These are phyloP conservation scores for Podarcis siculus DNA, from an alignment of 2,797 vertebrate genomes.

Conservation along the genomic window DNA sequence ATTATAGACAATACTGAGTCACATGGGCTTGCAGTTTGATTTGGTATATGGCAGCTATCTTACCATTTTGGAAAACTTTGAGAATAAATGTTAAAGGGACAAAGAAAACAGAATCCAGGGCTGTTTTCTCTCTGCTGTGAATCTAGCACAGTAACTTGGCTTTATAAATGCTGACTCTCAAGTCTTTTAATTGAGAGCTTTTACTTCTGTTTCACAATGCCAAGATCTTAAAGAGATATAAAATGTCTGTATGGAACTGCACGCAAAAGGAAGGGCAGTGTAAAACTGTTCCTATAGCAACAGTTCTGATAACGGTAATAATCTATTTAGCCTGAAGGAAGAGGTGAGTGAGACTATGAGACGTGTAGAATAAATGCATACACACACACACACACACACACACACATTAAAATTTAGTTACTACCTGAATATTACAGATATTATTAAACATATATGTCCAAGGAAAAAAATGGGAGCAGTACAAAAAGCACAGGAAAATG, in stretches of 20 bases:
- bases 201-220: conserved; percentile 69
- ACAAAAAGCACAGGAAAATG: not conserved
- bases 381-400: conserved; percentile 18
- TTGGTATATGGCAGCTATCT: not conserved
- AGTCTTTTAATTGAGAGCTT: conserved; percentile 50
- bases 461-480: not conserved
- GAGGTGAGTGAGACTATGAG: conserved; percentile 73
- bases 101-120: conserved; percentile 20
- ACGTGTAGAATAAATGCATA: conserved; percentile 66
- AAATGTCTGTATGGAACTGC: conserved; percentile 58
- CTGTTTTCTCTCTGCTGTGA: conserved; percentile 16
- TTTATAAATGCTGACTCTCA: conserved; percentile 10
- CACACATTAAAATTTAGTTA: conserved; percentile 61
- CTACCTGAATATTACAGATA: conserved; percentile 45
- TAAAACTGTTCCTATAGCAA: conserved; percentile 78
- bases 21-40: not conserved
- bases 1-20: not conserved
- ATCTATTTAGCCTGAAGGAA: conserved; percentile 68
- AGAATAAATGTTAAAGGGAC: conserved; percentile 6
- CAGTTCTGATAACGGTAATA: conserved; percentile 67
- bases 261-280: conserved; percentile 55
- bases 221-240: conserved; percentile 66
- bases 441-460: conserved; percentile 47
- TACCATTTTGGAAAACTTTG: not conserved
- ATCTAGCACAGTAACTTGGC: conserved; percentile 9